phyloP scores from a whole-genome alignment of 2,797 vertebrate genomes.

The Channa striata region DNA sequence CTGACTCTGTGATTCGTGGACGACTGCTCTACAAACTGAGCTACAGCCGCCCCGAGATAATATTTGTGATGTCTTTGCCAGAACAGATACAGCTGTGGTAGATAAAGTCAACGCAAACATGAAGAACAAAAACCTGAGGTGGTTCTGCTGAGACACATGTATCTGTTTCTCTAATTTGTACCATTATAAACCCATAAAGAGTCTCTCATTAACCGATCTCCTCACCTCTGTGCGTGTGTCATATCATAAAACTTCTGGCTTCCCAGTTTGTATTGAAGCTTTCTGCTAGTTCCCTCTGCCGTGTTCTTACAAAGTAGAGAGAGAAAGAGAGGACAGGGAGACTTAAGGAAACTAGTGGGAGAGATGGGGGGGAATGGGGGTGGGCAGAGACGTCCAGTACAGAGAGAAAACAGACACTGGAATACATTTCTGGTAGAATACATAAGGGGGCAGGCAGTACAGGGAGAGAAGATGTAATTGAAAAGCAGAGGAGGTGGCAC shows the following conservation, averaged over 20 bases:
- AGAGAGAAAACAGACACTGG: neutral
- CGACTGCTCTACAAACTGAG: too few relatives aligned
- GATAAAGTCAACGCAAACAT: neutral
- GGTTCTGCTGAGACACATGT: neutral
- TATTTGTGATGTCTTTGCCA: slow-evolving; percentile 8
- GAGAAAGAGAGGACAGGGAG: neutral
- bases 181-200: slow-evolving; percentile 19
- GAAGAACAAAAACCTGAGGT: slow-evolving; percentile 10
- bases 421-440: neutral
- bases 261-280: slow-evolving; percentile 22
- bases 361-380: neutral
- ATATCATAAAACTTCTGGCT: slow-evolving; percentile 36
- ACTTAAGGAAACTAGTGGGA: neutral
- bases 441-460: neutral
- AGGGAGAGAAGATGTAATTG: slow-evolving; percentile 28
- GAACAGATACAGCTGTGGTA: slow-evolving; percentile 1
- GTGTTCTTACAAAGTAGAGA: slow-evolving; percentile 15
- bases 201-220: slow-evolving; percentile 27
- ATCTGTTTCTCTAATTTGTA: slow-evolving; percentile 36
- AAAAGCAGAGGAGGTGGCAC: slow-evolving; percentile 16
- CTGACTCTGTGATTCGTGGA: too few relatives aligned
- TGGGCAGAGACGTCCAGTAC: neutral
- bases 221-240: slow-evolving; percentile 26
- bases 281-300: slow-evolving; percentile 4
- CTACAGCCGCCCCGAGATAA: too few relatives aligned